phyloP scores from a whole-genome alignment of 2,888 invertebrate genomes.

The Trilocha varians region DNA sequence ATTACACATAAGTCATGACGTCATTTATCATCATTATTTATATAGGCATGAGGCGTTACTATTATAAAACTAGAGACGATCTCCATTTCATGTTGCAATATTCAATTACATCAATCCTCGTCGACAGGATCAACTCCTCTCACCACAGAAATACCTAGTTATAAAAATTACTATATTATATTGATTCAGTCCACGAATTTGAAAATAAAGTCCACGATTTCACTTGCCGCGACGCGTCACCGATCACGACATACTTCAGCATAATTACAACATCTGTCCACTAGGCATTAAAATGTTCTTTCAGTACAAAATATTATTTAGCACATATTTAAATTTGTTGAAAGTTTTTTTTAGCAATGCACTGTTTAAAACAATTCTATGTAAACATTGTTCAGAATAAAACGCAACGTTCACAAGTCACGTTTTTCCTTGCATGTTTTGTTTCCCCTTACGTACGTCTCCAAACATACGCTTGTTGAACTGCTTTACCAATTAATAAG shows the following conservation, averaged over 20 bases:
- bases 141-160: slow-evolving; percentile 70
- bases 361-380: slow-evolving; percentile 69
- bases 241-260: slow-evolving; percentile 42
- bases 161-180: slow-evolving; percentile 68
- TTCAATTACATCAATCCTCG: slow-evolving; percentile 31
- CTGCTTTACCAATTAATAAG: slow-evolving; percentile 60
- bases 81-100: slow-evolving; percentile 5
- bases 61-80: not conserved
- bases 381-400: slow-evolving; percentile 61
- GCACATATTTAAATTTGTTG: slow-evolving; percentile 69
- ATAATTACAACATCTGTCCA: slow-evolving; percentile 63
- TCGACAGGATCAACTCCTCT: slow-evolving; percentile 67
- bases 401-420: slow-evolving; percentile 44
- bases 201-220: slow-evolving; percentile 68
- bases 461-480: slow-evolving; percentile 42
- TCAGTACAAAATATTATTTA: slow-evolving; percentile 66
- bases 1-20: slow-evolving; percentile 31
- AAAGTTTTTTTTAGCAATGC: slow-evolving; percentile 68
- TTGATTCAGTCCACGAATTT: slow-evolving; percentile 70
- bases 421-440: slow-evolving; percentile 35
- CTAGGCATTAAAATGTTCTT: slow-evolving; percentile 67
- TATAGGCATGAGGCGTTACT: slow-evolving; percentile 13
- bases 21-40: slow-evolving; percentile 23
- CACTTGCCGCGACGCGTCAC: slow-evolving; percentile 43
- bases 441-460: slow-evolving; percentile 34